phyloP scores from a whole-genome alignment of 2,888 invertebrate species.

The Arrhopalites spinosus region DNA sequence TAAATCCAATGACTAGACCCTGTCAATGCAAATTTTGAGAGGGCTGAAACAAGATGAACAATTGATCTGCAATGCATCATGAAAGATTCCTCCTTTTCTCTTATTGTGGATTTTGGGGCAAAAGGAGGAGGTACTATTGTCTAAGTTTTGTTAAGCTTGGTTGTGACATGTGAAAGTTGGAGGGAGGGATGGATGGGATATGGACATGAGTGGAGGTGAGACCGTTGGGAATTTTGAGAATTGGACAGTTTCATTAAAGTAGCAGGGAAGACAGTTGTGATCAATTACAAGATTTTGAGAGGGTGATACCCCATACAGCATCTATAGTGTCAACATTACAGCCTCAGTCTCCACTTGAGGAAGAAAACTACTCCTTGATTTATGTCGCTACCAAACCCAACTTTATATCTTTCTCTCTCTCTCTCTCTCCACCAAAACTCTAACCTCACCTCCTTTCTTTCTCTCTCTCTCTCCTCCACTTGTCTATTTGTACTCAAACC shows the following conservation, averaged over 20 bases:
- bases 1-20: too few relatives aligned
- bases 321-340: conserved; percentile 35
- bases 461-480: background rate
- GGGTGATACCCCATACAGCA: conserved; percentile 33
- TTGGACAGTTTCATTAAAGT: conserved; percentile 50
- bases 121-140: too few relatives aligned
- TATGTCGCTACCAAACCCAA: conserved; percentile 21
- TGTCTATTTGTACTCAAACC: background rate
- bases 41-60: background rate
- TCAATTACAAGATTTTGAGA: conserved; percentile 50
- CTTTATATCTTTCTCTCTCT: conserved; percentile 18
- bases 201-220: conserved; percentile 4
- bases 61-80: background rate
- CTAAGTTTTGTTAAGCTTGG: too few relatives aligned
- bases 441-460: background rate
- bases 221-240: conserved; percentile 46
- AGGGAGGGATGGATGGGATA: background rate
- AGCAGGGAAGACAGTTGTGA: conserved; percentile 44
- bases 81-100: too few relatives aligned
- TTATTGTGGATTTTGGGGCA: background rate
- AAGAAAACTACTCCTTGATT: conserved; percentile 28
- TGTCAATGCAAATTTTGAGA: background rate
- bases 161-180: background rate
- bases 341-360: conserved; percentile 17
- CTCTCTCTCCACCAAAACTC: background rate